A percentile compares a stretch with the other conserved stretches of the same genome.
phyloP scores from a whole-genome alignment of 2,797 vertebrate species.

The Pseudochaenichthys georgianus region DNA sequence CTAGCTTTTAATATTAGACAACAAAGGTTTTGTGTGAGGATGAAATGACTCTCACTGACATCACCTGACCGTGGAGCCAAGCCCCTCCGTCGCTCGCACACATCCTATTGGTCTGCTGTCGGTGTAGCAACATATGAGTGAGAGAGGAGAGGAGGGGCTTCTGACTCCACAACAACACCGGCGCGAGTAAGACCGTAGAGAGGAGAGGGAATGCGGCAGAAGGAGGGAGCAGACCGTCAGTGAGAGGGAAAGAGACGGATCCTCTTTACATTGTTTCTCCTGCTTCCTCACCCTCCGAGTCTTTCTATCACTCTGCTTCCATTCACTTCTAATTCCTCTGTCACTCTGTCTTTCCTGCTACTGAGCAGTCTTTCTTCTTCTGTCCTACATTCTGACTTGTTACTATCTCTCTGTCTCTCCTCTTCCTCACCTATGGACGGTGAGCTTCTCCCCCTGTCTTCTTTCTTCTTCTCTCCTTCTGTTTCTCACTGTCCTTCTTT shows the following conservation, averaged over 20 bases:
- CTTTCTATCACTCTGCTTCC: slow-evolving; percentile 6
- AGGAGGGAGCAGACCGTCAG: slow-evolving; percentile 60
- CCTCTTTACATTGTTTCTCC: slow-evolving; percentile 20
- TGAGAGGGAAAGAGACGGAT: slow-evolving; percentile 33
- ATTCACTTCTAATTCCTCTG: not conserved
- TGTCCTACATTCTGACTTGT: slow-evolving; percentile 42
- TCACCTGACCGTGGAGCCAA: slow-evolving; percentile 42
- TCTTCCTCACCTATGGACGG: slow-evolving; percentile 43
- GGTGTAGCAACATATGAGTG: slow-evolving; percentile 37
- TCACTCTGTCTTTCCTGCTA: not conserved
- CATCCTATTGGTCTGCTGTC: slow-evolving; percentile 37
- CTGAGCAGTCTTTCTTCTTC: slow-evolving; percentile 21
- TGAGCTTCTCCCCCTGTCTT: slow-evolving; percentile 15
- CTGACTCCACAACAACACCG: slow-evolving; percentile 62
- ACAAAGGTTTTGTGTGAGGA: not conserved
- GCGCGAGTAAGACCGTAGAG: slow-evolving; percentile 47
- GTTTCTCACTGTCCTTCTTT: slow-evolving; percentile 18
- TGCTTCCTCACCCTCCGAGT: slow-evolving; percentile 1
- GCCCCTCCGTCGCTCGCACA: slow-evolving; percentile 1
- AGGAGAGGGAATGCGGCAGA: slow-evolving; percentile 76
- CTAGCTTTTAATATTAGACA: too few species aligned
- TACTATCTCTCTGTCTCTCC: slow-evolving; percentile 24
- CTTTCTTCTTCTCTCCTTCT: not conserved
- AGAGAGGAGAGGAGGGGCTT: slow-evolving; percentile 67
- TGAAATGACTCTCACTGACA: slow-evolving; percentile 14